These are phyloP conservation scores for Eupsilia transversa DNA, from an alignment of 2,888 invertebrate species.

Conservation along the genomic window DNA sequence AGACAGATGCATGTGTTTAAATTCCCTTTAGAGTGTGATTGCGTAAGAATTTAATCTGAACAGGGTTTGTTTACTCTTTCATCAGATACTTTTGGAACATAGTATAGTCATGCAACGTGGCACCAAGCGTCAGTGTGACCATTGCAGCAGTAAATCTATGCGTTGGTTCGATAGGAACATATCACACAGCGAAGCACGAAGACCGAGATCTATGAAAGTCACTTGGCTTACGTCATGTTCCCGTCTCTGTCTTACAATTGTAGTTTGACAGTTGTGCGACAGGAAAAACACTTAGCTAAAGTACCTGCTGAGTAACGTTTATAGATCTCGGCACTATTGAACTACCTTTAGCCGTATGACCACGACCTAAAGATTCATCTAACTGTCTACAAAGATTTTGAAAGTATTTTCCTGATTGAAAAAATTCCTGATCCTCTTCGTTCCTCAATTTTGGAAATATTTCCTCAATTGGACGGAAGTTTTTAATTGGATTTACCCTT, in stretches of 20 bases:
- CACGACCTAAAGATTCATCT: background rate
- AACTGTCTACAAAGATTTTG: background rate
- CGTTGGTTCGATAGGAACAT: background rate
- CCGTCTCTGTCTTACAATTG: background rate
- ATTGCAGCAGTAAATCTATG: background rate
- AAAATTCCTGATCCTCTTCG: slow-evolving; percentile 14
- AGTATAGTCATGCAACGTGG: background rate
- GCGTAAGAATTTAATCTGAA: too few relatives aligned
- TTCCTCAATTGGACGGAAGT: background rate
- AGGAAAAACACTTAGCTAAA: background rate
- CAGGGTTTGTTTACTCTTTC: background rate
- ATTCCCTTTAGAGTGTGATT: too few relatives aligned
- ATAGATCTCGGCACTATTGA: background rate
- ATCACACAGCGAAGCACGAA: background rate
- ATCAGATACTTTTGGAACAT: background rate
- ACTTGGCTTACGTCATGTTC: background rate
- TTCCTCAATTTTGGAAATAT: slow-evolving; percentile 14
- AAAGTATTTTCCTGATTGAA: slow-evolving; percentile 23
- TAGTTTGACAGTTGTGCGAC: background rate
- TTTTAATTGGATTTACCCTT: slow-evolving; percentile 33
- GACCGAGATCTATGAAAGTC: background rate
- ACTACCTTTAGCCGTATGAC: background rate
- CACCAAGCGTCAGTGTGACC: background rate
- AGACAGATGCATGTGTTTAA: too few relatives aligned
- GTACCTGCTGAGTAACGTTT: background rate